Evolutionary conservation across 2,113 vertebrate genomes (phyloP).

Genomic region (Salminus brasiliensis): DNA sequence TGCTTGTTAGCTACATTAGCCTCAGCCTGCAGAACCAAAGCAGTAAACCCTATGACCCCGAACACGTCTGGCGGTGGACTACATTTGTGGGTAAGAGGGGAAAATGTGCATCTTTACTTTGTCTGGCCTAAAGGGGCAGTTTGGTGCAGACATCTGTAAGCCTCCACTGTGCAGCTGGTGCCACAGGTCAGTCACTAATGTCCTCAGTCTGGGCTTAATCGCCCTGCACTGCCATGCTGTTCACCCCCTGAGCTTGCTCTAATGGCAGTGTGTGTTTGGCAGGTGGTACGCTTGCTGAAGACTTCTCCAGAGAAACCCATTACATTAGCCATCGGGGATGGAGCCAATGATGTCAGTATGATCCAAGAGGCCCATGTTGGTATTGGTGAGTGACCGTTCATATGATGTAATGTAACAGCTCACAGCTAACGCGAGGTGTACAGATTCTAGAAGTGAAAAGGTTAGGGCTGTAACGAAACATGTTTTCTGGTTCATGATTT

Average conservation of each 20-base stretch:
- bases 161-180: background rate
- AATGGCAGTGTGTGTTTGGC: conserved; percentile 31
- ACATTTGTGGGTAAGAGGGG: no score
- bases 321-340: conserved; percentile 91
- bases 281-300: conserved; percentile 95
- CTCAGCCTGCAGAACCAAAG: no score
- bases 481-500: no score
- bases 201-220: conserved; percentile 3
- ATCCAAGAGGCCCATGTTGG: conserved; percentile 97
- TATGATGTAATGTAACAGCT: background rate
- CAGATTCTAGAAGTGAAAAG: no score
- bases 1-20: no score
- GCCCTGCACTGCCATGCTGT: background rate
- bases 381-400: conserved; percentile 81
- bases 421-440: no score
- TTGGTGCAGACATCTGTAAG: background rate
- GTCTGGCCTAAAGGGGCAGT: no score
- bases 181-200: background rate
- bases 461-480: no score
- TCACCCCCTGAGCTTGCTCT: background rate
- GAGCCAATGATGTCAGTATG: conserved; percentile 98
- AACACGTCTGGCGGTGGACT: no score
- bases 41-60: no score
- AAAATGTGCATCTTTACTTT: no score
- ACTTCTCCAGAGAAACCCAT: conserved; percentile 96